Evolutionary conservation across 2,888 invertebrate species (phyloP).

Genomic region (Morpho achilles): DNA sequence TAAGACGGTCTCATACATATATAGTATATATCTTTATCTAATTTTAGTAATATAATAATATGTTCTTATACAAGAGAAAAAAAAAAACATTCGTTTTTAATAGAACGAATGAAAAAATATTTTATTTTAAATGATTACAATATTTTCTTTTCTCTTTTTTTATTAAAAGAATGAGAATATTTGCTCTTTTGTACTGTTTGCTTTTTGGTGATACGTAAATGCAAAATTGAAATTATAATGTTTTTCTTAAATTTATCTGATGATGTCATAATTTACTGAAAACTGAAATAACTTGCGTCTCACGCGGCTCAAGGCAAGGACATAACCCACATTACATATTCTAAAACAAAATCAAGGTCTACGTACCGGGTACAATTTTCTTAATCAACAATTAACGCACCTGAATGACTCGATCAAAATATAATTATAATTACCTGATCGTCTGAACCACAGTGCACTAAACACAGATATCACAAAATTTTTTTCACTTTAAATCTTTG

Average conservation of each 20-base stretch:
- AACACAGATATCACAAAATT: conserved; percentile 4
- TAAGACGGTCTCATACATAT: too few relatives aligned
- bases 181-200: too few relatives aligned
- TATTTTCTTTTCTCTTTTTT: too few relatives aligned
- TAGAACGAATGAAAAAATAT: too few relatives aligned
- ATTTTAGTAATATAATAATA: too few relatives aligned
- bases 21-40: too few relatives aligned
- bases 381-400: conserved; percentile 17
- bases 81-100: too few relatives aligned
- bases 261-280: conserved; percentile 16
- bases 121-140: too few relatives aligned
- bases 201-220: too few relatives aligned
- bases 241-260: background rate
- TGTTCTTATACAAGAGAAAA: too few relatives aligned
- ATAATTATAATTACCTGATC: conserved; percentile 15
- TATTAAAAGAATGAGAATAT: too few relatives aligned
- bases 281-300: conserved; percentile 60
- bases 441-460: conserved; percentile 15
- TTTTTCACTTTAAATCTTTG: background rate
- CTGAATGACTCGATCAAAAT: conserved; percentile 1
- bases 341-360: conserved; percentile 68
- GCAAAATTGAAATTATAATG: too few relatives aligned
- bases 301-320: conserved; percentile 68
- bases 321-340: conserved; percentile 63
- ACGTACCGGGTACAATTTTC: conserved; percentile 25